A percentile compares a stretch with the other conserved stretches of the same genome.
Conservation (phyloP, 2,888 invertebrate genomes). For the Drosophila diplacantha region DNA sequence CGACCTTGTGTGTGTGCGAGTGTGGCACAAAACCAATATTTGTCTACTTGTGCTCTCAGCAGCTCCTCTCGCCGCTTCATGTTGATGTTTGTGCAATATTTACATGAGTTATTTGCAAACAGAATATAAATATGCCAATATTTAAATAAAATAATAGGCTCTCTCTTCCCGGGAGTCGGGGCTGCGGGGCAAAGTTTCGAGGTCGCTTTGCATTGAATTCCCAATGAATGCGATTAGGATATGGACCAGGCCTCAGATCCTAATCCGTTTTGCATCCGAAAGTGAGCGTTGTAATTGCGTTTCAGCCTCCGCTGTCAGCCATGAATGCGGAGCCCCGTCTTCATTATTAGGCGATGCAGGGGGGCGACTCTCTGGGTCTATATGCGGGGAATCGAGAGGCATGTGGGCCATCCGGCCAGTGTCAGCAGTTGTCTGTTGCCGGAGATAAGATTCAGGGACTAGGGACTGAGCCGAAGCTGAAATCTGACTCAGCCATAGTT, state of each 20-base stretch:
- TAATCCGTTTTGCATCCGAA: neutral
- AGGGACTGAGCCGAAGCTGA: neutral
- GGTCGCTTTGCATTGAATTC: neutral
- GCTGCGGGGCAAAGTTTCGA: neutral
- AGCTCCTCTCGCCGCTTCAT: slow-evolving; percentile 9
- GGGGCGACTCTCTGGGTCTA: neutral
- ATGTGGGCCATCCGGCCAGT: neutral
- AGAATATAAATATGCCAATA: slow-evolving; percentile 34
- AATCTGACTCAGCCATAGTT: slow-evolving; percentile 29
- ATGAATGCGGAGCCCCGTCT: neutral
- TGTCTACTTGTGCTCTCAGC: slow-evolving; percentile 29
- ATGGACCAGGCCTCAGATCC: neutral
- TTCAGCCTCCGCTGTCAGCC: neutral
- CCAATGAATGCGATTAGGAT: neutral
- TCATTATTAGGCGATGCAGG: neutral
- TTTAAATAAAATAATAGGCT: slow-evolving; percentile 29
- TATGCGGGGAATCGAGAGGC: neutral
- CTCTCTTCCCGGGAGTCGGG: neutral
- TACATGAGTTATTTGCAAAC: slow-evolving; percentile 36
- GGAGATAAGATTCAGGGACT: slow-evolving; percentile 26
- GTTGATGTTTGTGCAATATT: slow-evolving; percentile 34
- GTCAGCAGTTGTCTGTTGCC: slow-evolving; percentile 18
- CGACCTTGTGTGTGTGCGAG: slow-evolving; percentile 1
- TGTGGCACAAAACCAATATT: slow-evolving; percentile 34
- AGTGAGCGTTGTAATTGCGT: slow-evolving; percentile 5